These are phyloP conservation scores for Drosophila oshimai DNA, from an alignment of 1,140 invertebrate genomes.

Conservation along the genomic window DNA sequence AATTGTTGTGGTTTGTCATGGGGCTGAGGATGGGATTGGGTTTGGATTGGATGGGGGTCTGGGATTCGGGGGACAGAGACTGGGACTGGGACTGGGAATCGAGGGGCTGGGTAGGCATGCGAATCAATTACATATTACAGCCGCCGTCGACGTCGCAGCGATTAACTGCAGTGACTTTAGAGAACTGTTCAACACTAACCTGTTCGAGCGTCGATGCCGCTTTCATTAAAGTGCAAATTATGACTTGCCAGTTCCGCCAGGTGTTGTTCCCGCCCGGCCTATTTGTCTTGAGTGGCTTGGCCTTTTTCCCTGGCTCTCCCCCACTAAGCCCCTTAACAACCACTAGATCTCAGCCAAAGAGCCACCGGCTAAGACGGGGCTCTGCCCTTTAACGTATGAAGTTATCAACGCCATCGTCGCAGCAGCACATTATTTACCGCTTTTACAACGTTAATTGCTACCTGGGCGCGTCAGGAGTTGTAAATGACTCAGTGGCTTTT, in stretches of 20 bases:
- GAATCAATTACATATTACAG: conserved; percentile 75
- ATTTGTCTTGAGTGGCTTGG: conserved; percentile 66
- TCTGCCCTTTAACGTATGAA: conserved; percentile 67
- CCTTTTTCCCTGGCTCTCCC: conserved; percentile 4
- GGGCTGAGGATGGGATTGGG: conserved; percentile 15
- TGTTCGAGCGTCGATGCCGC: conserved; percentile 59
- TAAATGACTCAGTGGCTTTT: conserved; percentile 39
- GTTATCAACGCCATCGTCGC: conserved; percentile 66
- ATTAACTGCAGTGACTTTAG: conserved; percentile 80
- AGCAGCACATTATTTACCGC: conserved; percentile 38
- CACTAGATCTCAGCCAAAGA: too few relatives aligned
- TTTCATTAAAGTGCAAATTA: conserved; percentile 82
- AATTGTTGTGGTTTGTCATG: conserved; percentile 74
- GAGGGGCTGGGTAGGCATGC: conserved; percentile 39
- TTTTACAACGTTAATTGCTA: conserved; percentile 64
- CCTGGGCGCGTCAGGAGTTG: conserved; percentile 38
- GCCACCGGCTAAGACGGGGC: neutral
- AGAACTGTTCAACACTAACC: conserved; percentile 62
- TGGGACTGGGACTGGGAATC: neutral
- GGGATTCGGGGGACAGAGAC: neutral
- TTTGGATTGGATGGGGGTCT: neutral
- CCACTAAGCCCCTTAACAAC: neutral
- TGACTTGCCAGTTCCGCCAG: conserved; percentile 79
- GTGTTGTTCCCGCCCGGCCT: conserved; percentile 72
- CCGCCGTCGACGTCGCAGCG: conserved; percentile 55